A percentile compares a stretch with the other conserved stretches of the same genome.
These are phyloP conservation scores for Paratrypauchen microcephalus DNA, from an alignment of 2,797 vertebrate genomes.

Conservation along the genomic window DNA sequence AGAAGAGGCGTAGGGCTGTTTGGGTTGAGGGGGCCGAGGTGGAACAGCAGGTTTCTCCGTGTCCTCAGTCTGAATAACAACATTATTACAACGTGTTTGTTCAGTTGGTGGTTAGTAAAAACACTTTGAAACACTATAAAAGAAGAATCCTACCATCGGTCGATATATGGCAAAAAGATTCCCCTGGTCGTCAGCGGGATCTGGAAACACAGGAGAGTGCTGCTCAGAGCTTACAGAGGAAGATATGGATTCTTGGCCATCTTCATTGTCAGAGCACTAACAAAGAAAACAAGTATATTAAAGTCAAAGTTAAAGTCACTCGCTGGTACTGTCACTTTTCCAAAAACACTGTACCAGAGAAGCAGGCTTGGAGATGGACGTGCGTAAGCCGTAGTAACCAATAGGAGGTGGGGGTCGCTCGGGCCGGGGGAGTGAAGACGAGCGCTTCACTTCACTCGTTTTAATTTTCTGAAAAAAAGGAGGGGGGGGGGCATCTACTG, in stretches of 20 bases:
- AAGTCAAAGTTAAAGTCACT: background rate
- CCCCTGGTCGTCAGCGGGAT: background rate
- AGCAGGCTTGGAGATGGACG: background rate
- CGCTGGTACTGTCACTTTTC: background rate
- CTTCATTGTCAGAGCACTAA: background rate
- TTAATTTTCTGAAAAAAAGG: slow-evolving; percentile 19
- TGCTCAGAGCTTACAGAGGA: background rate
- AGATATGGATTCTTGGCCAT: background rate
- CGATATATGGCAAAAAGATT: background rate
- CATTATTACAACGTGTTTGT: background rate
- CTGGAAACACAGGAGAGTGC: background rate
- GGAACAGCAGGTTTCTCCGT: slow-evolving; percentile 25
- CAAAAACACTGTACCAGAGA: slow-evolving; percentile 21
- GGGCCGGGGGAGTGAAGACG: background rate
- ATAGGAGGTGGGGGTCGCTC: slow-evolving; percentile 18
- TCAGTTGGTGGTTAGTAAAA: background rate
- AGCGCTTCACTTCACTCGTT: background rate
- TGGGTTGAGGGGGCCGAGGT: slow-evolving; percentile 24
- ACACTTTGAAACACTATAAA: background rate
- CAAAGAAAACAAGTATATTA: background rate
- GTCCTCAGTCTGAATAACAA: slow-evolving; percentile 19
- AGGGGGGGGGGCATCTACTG: no score
- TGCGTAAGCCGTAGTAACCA: background rate
- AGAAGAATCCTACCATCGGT: background rate
- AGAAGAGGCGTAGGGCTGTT: background rate